phyloP scores from a whole-genome alignment of 2,113 vertebrate species.

The Psettodes erumei region DNA sequence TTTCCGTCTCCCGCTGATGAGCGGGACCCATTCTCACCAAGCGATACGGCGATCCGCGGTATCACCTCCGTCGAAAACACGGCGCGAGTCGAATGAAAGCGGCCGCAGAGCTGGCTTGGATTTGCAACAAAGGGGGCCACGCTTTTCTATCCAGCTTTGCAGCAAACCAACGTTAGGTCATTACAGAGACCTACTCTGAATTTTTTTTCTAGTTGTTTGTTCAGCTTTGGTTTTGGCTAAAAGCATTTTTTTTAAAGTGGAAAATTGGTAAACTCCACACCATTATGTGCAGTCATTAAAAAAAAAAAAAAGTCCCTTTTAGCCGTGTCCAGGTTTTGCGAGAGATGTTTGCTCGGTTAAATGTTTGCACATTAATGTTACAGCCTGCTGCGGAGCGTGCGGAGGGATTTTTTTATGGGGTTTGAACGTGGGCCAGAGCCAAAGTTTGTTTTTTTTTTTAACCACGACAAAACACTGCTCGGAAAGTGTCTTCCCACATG shows the following conservation, averaged over 20 bases:
- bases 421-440: constrained; percentile 31
- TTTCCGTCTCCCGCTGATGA: constrained; percentile 43
- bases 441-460: constrained; percentile 40
- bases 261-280: background rate
- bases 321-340: background rate
- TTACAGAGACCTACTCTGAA: too few relatives aligned
- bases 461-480: constrained; percentile 21
- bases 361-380: constrained; percentile 17
- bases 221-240: background rate
- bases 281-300: background rate
- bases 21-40: constrained; percentile 6
- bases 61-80: constrained; percentile 2
- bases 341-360: constrained; percentile 3
- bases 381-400: constrained; percentile 14
- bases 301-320: background rate
- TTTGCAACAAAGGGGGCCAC: background rate
- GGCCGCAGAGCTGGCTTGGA: background rate
- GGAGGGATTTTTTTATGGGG: constrained; percentile 32
- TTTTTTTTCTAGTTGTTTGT: too few relatives aligned
- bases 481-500: constrained; percentile 33
- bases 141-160: background rate
- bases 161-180: background rate
- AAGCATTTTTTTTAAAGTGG: background rate
- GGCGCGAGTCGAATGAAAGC: background rate
- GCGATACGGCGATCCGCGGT: background rate